phyloP scores from a whole-genome alignment of 2,888 invertebrate genomes.

The Sarcophaga carnaria region DNA sequence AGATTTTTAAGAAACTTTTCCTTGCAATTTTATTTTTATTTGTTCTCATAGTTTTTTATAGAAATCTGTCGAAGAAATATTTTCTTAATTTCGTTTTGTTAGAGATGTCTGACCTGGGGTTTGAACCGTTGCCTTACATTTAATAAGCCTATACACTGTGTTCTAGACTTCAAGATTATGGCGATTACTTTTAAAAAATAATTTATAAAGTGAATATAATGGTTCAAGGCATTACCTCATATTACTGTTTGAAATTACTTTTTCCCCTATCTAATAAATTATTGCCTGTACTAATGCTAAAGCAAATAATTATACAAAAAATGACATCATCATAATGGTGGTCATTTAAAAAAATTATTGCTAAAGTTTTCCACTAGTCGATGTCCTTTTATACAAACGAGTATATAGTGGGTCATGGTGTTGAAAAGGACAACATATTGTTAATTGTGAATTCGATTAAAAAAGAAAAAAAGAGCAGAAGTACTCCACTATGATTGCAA shows the following conservation, averaged over 20 bases:
- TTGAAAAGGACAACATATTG: slow-evolving; percentile 57
- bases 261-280: background rate
- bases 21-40: too few species aligned
- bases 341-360: slow-evolving; percentile 13
- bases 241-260: background rate
- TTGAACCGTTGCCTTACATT: too few species aligned
- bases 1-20: too few species aligned
- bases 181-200: background rate
- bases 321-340: slow-evolving; percentile 35
- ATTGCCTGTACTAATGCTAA: background rate
- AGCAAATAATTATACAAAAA: slow-evolving; percentile 12
- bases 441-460: slow-evolving; percentile 43
- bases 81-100: too few species aligned
- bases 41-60: too few species aligned
- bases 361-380: slow-evolving; percentile 1
- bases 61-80: too few species aligned
- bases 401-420: slow-evolving; percentile 40
- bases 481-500: background rate
- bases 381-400: background rate
- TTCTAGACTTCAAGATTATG: too few species aligned
- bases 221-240: background rate
- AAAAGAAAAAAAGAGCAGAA: background rate
- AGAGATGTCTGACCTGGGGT: too few species aligned
- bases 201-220: background rate
- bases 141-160: too few species aligned